A percentile compares a stretch with the other conserved stretches of the same genome.
These are phyloP conservation scores for Meandrina meandrites DNA, from an alignment of 92 coral and sea anemone genomes.

Conservation along the genomic window DNA sequence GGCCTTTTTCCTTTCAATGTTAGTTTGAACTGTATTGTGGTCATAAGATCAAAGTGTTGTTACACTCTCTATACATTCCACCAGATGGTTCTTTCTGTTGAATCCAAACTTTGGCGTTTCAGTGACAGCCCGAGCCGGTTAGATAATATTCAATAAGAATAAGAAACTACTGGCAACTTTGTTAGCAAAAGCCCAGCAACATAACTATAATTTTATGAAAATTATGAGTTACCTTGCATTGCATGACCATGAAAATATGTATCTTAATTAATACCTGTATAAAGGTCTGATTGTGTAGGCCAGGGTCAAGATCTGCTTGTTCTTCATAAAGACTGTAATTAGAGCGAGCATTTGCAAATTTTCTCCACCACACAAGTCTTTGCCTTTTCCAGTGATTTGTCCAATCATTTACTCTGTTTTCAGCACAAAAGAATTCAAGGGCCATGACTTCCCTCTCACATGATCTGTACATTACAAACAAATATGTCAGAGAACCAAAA, in stretches of 20 bases:
- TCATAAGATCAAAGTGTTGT: too few relatives aligned
- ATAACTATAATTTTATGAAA: too few relatives aligned
- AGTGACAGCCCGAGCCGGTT: too few relatives aligned
- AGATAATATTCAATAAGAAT: too few relatives aligned
- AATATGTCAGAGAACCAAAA: background rate
- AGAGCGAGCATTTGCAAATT: conserved; percentile 86
- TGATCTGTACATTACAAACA: conserved; percentile 49
- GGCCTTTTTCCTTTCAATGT: too few relatives aligned
- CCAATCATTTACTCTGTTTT: conserved; percentile 81
- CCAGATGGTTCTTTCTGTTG: too few relatives aligned
- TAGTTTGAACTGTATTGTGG: too few relatives aligned
- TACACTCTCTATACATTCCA: too few relatives aligned
- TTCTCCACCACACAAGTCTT: conserved; percentile 96
- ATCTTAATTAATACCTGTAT: background rate
- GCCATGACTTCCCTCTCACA: conserved; percentile 66
- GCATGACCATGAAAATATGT: background rate
- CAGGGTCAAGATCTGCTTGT: conserved; percentile 19
- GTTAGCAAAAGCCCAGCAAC: too few relatives aligned
- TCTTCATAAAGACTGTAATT: conserved; percentile 66
- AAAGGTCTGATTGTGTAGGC: background rate
- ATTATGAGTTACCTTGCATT: too few relatives aligned
- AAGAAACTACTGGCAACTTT: too few relatives aligned
- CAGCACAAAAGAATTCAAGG: conserved; percentile 75
- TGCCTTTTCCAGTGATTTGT: conserved; percentile 90
- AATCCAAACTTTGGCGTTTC: too few relatives aligned